Conservation (phyloP, 2,888 invertebrate genomes). For the Himalopsyche japonica region DNA sequence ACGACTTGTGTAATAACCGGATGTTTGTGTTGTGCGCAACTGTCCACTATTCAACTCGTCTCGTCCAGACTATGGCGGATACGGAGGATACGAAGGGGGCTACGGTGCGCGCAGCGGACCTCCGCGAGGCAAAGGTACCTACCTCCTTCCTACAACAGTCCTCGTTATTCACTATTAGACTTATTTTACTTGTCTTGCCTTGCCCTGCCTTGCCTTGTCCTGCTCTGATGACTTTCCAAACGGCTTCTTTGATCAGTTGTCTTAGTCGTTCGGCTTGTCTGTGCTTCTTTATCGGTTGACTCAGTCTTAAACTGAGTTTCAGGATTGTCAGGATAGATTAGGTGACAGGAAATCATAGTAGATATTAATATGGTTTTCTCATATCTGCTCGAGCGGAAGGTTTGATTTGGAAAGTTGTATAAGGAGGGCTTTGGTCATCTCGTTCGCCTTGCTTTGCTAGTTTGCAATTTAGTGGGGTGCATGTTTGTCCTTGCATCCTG, state of each 20-base stretch:
- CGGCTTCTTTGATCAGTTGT: background rate
- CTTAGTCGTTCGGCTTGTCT: background rate
- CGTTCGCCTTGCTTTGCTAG: background rate
- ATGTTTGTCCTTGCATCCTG: too few species aligned
- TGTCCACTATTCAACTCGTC: conserved; percentile 1
- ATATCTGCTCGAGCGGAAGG: background rate
- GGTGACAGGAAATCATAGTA: background rate
- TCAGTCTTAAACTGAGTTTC: background rate
- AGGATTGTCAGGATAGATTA: background rate
- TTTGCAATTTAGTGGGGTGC: too few species aligned
- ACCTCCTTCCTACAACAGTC: conserved; percentile 42
- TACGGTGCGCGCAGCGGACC: conserved; percentile 83
- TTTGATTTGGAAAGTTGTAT: background rate
- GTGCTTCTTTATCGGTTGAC: background rate
- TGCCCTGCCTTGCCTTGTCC: background rate
- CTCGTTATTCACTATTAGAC: conserved; percentile 3
- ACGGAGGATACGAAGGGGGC: conserved; percentile 87
- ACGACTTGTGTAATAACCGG: conserved; percentile 9
- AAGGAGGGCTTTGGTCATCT: background rate
- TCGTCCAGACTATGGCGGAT: conserved; percentile 77
- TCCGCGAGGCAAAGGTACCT: conserved; percentile 87
- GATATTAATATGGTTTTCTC: background rate
- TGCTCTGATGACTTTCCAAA: background rate
- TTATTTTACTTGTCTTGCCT: conserved; percentile 5
- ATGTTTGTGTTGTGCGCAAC: conserved; percentile 43